A percentile compares a stretch with the other conserved stretches of the same genome.
phyloP scores from a whole-genome alignment of 2,113 vertebrate genomes.

The Melanerpes aurifrons region DNA sequence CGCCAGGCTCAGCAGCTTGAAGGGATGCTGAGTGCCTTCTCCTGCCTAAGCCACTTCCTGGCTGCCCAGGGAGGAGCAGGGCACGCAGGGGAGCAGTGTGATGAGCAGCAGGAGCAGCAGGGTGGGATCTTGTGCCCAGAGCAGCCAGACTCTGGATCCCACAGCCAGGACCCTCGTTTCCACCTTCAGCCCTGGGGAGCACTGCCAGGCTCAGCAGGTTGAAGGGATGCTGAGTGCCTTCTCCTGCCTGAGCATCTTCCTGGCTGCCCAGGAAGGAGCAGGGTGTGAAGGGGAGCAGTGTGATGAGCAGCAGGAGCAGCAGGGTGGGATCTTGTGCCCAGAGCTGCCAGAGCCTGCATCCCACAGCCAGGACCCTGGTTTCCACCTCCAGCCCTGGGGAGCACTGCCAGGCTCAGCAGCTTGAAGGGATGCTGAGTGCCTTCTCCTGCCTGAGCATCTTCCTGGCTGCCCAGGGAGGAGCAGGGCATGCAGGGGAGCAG shows the following conservation, averaged over 20 bases:
- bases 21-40: not conserved
- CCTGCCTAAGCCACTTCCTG: rapidly evolving
- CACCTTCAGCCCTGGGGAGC: not conserved
- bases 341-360: no score
- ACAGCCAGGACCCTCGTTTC: rapidly evolving
- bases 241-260: rapidly evolving
- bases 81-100: rapidly evolving
- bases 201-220: rapidly evolving
- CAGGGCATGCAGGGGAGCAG: rapidly evolving
- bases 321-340: no score
- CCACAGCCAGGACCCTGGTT: no score
- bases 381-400: not conserved
- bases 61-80: not conserved
- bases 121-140: not conserved
- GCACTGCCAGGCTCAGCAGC: rapidly evolving
- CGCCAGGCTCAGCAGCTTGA: rapidly evolving
- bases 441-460: not conserved
- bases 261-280: not conserved
- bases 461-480: rapidly evolving
- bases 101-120: not conserved
- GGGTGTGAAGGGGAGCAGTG: rapidly evolving
- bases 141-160: not conserved
- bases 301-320: not conserved
- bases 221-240: rapidly evolving
- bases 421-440: rapidly evolving